Base-by-base conservation (phyloP, 2,113 vertebrate genomes). In the Choloepus hoffmanni region DNA sequence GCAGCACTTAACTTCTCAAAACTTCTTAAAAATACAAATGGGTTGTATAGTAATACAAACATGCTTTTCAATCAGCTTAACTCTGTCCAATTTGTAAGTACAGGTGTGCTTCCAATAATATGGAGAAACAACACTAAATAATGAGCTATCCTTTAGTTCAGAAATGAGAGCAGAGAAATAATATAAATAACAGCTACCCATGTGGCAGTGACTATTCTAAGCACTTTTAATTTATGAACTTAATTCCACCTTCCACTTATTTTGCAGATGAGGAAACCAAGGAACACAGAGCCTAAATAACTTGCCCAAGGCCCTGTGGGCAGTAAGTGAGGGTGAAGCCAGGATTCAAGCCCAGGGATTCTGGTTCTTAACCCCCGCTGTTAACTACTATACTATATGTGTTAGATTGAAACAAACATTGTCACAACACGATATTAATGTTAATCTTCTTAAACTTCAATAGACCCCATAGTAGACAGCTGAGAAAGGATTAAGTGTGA, bases 391-490 rank as follows among this genome's bases (percentile, higher is more conserved):
- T 1, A 1, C 36, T 36, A 10, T 24, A 18, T 10, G 18, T 13
- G 11, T 65, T 81, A 65, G 40, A 65, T 5, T 23, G 14, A 96
- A 89, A 79, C 26, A 24, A 12, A 65, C 0, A 19, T 43, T 24
- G 2, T 40, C n/a, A 91, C 36, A 72, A 60, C 48, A 50, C 0
- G 8, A 68, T 78, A 50, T 33, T 48, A 78, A 78, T 85, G 68
- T 77, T 77, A 89, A 55, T 63, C 26, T 67, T 62, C 68, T 65
- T 81, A 77, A 91, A n/a, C 36, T 67, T 82, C n/a, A 89, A 36
- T 1, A 70, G 63, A 53, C 48, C 14, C 50, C 14, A 15, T 67
- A n/a, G 48, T 58, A 55, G 24, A 62, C 4, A 48, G 43, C 9
- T 11, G 19, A 89, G 43, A 87, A 85, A 18, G 53, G 68, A 85